Evolutionary conservation across 2,113 vertebrate species (phyloP).

Genomic region (Brachypodius melanocephalos): DNA sequence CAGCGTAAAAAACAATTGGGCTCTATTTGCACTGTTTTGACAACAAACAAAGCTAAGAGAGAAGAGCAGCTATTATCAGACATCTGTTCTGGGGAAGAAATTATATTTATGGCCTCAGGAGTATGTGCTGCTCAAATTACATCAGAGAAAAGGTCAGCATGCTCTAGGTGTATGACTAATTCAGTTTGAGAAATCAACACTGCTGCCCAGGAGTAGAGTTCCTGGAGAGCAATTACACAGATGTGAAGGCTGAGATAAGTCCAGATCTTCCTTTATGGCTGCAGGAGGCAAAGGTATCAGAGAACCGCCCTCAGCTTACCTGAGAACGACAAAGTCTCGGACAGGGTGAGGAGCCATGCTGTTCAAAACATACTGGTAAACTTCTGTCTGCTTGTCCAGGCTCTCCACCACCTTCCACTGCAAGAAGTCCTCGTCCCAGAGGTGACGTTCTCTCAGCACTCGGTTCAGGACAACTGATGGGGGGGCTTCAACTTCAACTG

Average conservation of each 20-base stretch:
- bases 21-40: constrained; percentile 51
- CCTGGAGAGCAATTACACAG: background rate
- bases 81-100: constrained; percentile 48
- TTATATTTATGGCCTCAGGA: constrained; percentile 45
- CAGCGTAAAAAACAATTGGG: constrained; percentile 5
- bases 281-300: background rate
- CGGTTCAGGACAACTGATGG: constrained; percentile 93
- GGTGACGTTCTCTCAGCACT: constrained; percentile 91
- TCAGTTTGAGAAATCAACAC: constrained; percentile 6
- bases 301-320: constrained; percentile 72
- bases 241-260: background rate
- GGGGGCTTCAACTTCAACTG: constrained; percentile 91
- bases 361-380: constrained; percentile 92
- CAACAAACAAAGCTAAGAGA: constrained; percentile 38
- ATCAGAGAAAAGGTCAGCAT: background rate
- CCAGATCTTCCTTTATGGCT: background rate
- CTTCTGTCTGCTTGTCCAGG: constrained; percentile 90
- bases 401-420: constrained; percentile 94
- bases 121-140: constrained; percentile 8
- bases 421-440: constrained; percentile 95
- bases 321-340: constrained; percentile 91
- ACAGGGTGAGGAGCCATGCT: constrained; percentile 94
- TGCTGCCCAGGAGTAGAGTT: background rate
- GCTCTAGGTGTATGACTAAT: constrained; percentile 6
- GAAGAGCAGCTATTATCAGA: constrained; percentile 31